Evolutionary conservation across 1,140 invertebrate species (phyloP), one percentile per base, ranked within the genome.

Genomic region (Drosophila sturtevanti): DNA sequence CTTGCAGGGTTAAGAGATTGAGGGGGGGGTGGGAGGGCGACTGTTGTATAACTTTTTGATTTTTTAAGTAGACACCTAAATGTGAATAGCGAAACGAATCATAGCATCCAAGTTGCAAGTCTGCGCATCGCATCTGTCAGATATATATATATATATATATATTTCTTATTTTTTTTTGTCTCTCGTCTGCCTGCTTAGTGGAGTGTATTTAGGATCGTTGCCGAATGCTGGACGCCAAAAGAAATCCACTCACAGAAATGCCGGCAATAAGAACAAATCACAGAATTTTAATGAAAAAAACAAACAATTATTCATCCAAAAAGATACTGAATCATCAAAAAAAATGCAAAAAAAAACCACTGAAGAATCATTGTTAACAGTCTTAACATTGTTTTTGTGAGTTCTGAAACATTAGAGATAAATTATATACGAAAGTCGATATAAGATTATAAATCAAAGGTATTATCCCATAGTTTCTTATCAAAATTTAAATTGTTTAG

Each of bases 1-100:
- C n/a, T n/a, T n/a, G n/a, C n/a, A n/a, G n/a, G n/a, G n/a, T n/a
- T n/a, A n/a, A n/a, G n/a, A n/a, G n/a, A n/a, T n/a, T n/a, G n/a
- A n/a, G n/a, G 35, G 10, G n/a, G 12, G 4, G 16, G 12, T 10
- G 12, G 21, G 38, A 63, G 71, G 12, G 7, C 9, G 18, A 9
- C 16, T 48, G 80, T 86, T 87, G 82, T 87, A 87, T 87, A 86
- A 87, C 84, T 75, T 87, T 87, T 87, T 82, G 84, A 77, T 89
- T 87, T 86, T 75, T 89, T 87, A 87, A 87, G 82, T 87, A 89
- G 82, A 87, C 82, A 87, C 82, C 84, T 89, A 87, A 86, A 89
- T 89, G 82, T 89, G 82, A 87, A 89, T 89, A 87, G 82, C 82
- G 84, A 84, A 89, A 67, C 82, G 84, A 87, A 87, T 87, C 84